Conservation (phyloP, 2,888 invertebrate species). For the Hypomecis punctinalis region DNA sequence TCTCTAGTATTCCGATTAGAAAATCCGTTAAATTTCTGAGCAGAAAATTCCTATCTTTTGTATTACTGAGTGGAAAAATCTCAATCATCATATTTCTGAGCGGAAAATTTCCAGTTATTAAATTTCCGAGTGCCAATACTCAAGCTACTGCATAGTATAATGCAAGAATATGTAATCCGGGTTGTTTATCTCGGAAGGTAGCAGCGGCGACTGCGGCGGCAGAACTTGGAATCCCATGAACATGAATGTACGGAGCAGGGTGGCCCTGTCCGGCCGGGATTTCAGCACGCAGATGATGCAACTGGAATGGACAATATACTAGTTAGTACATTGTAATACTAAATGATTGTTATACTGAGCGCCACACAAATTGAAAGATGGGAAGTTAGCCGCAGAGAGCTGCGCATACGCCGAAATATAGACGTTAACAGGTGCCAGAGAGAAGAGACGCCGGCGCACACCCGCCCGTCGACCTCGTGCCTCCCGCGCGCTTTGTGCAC, state of each 20-base stretch:
- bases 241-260: conserved; percentile 97
- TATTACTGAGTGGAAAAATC: no score
- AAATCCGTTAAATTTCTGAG: neutral
- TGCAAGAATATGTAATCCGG: conserved; percentile 84
- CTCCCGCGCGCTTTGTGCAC: no score
- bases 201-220: conserved; percentile 89
- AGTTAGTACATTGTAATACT: no score
- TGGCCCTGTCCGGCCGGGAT: conserved; percentile 92
- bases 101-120: conserved; percentile 4
- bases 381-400: no score
- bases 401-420: no score
- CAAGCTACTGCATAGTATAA: conserved; percentile 76
- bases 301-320: conserved; percentile 52
- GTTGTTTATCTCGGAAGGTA: conserved; percentile 82
- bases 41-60: conserved; percentile 2
- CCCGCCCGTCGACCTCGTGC: no score
- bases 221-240: conserved; percentile 97
- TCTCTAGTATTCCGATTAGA: no score
- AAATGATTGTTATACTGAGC: no score
- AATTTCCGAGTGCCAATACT: conserved; percentile 37
- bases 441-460: no score
- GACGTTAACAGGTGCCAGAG: no score
- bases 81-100: neutral
- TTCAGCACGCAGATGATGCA: conserved; percentile 91
- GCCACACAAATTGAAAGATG: no score